Evolutionary conservation across 2,888 invertebrate genomes (phyloP), one percentile per base, ranked within the genome.

Genomic region (Athalia cordata): DNA sequence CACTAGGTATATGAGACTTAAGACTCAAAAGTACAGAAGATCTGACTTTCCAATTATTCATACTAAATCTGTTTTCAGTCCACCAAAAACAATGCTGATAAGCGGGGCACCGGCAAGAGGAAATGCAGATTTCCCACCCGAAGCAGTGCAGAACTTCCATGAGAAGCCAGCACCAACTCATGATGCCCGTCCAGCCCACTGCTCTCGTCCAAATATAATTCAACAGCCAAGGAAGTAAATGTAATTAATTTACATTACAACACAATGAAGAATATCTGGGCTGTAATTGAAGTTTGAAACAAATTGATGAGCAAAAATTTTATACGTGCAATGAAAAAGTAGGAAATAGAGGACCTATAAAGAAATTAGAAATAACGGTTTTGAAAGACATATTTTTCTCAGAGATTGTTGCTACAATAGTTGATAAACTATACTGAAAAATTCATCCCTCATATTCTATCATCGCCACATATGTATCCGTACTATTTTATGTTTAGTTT

Each of bases 161-260:
- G 97, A 90, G 93, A 96, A 91, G 76, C 94, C 95, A 87, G 93
- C 95, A 68, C 96, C 98, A 77, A 93, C 92, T 77, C 92, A 93
- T 80, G 93, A 93, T 66, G 87, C 89, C 78, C 92, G 86, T 87
- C 85, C 92, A 77, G 91, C 94, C 83, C 92, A 93, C 79, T 89
- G 91, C 80, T 94, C 94, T 85, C 94, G 94, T 15, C 93, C 93
- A 79, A 92, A 92, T 65, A 92, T 95, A 82, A 97, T 97, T 87
- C 97, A 97, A 86, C 97, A 97, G 85, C 97, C 97, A 79, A 93
- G 96, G 89, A 97, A 97, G 92, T 96, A 94, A 92, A 92, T 81
- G 11, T 72, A 43, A 45, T n/a, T n/a, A 29, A 5, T 29, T 5
- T 5, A 11, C 7, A 5, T 9, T 50, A 52, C 29, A 68, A 52